These are phyloP conservation scores for Aramus guarauna DNA, from an alignment of 2,113 vertebrate genomes.

Conservation along the genomic window DNA sequence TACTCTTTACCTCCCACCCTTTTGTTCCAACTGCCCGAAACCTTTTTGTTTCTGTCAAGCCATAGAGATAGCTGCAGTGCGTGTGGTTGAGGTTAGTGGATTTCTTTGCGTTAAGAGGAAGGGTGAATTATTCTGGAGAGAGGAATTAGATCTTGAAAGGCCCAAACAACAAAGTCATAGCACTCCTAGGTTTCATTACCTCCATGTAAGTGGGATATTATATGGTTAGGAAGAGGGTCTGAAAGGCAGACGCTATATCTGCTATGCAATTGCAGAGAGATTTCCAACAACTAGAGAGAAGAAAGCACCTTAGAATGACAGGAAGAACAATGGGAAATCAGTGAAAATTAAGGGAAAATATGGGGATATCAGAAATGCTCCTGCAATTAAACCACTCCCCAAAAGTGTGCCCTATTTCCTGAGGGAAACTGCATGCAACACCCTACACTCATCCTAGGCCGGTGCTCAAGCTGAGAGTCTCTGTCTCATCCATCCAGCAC, in stretches of 20 bases:
- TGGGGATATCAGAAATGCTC: background rate
- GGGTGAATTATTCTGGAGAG: background rate
- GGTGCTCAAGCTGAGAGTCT: background rate
- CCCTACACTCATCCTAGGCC: background rate
- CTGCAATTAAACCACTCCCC: background rate
- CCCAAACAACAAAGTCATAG: background rate
- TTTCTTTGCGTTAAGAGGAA: background rate
- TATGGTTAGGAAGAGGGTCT: background rate
- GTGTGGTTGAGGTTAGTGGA: accelerated
- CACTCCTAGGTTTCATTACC: background rate
- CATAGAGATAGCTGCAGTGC: background rate
- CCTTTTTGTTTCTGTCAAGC: background rate
- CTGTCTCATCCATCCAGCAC: background rate
- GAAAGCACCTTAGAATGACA: background rate
- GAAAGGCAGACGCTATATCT: accelerated
- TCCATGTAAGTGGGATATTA: background rate
- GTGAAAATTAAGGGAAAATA: background rate
- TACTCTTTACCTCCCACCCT: background rate
- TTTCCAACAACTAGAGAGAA: background rate
- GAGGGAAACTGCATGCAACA: accelerated
- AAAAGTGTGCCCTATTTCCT: background rate
- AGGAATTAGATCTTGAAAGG: background rate
- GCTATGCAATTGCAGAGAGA: background rate
- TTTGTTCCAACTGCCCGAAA: background rate
- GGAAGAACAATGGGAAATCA: background rate